These are phyloP conservation scores for Antedon mediterranea DNA, from an alignment of 53 echinoderm and acorn worm species.

Conservation along the genomic window DNA sequence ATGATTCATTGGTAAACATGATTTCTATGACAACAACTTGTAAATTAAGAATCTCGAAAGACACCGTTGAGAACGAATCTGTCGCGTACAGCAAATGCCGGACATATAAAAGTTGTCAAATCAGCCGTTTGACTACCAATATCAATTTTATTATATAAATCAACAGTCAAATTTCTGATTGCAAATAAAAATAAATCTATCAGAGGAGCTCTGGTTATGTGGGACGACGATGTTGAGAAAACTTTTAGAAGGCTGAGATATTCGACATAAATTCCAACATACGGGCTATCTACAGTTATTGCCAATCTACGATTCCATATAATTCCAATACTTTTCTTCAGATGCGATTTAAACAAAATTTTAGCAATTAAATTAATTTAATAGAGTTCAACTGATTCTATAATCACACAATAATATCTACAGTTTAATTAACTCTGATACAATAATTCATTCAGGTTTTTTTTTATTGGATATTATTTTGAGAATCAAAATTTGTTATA, in stretches of 20 bases:
- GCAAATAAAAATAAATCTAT: neutral
- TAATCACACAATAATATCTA: too few species aligned
- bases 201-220: neutral
- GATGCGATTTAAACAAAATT: too few species aligned
- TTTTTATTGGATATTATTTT: too few species aligned
- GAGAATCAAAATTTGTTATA: too few species aligned
- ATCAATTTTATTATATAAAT: slow-evolving; percentile 1
- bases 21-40: neutral
- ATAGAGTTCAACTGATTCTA: too few species aligned
- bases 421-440: too few species aligned
- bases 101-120: slow-evolving; percentile 1
- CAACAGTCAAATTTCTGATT: neutral
- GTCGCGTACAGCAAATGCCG: neutral
- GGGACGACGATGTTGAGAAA: neutral
- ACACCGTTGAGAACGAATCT: neutral
- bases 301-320: neutral
- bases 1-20: neutral
- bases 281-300: neutral
- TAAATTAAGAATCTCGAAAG: neutral
- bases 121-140: neutral
- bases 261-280: neutral
- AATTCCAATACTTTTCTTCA: too few species aligned
- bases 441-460: too few species aligned
- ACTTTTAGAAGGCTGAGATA: neutral
- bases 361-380: too few species aligned